Conservation (phyloP, 2,888 invertebrate genomes). For the Drosophila emarginata region DNA sequence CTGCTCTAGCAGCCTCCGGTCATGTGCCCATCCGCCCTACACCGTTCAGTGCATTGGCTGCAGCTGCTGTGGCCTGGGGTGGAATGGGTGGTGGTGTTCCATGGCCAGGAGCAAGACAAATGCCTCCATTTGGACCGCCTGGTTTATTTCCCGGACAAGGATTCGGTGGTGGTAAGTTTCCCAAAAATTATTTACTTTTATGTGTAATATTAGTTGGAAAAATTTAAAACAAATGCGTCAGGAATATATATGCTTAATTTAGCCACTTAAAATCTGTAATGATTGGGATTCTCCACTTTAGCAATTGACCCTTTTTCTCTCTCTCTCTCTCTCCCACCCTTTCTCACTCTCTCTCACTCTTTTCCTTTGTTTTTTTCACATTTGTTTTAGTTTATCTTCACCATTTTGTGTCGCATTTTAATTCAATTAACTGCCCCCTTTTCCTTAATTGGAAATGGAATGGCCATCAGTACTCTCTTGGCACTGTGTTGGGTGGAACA, state of each 20-base stretch:
- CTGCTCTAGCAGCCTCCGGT: slow-evolving; percentile 81
- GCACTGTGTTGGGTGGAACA: neutral
- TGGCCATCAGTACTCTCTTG: slow-evolving; percentile 47
- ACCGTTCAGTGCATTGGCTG: slow-evolving; percentile 89
- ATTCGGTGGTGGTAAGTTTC: slow-evolving; percentile 84
- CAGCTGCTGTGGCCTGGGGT: slow-evolving; percentile 87
- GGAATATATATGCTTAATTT: no score
- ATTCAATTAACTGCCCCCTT: slow-evolving; percentile 64
- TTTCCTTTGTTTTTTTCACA: neutral
- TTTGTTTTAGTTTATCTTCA: slow-evolving; percentile 25
- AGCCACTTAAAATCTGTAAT: neutral
- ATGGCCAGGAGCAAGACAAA: slow-evolving; percentile 85
- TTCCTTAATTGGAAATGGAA: slow-evolving; percentile 68
- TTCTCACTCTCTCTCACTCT: neutral
- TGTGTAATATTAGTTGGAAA: neutral
- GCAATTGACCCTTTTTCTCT: neutral
- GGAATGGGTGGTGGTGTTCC: slow-evolving; percentile 85
- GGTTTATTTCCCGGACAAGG: slow-evolving; percentile 87
- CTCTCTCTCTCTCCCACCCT: slow-evolving; percentile 5
- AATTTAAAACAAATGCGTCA: no score
- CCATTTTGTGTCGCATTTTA: slow-evolving; percentile 52
- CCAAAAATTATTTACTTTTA: neutral
- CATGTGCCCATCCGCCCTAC: slow-evolving; percentile 89
- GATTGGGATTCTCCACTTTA: slow-evolving; percentile 18
- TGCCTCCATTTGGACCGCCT: slow-evolving; percentile 85